Evolutionary conservation across 2,888 invertebrate species (phyloP).

Genomic region (Apantesis nais): DNA sequence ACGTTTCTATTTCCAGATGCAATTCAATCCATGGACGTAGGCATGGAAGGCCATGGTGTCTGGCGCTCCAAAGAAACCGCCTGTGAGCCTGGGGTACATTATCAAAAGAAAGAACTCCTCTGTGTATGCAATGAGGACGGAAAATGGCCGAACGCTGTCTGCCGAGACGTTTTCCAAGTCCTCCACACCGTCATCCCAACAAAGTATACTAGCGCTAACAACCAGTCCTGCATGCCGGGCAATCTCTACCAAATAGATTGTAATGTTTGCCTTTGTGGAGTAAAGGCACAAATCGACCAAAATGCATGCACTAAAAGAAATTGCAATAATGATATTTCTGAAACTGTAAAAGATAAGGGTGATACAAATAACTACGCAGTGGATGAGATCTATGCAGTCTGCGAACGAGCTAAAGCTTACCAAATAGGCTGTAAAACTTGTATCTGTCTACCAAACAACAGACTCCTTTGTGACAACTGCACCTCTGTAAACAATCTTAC

Average conservation of each 20-base stretch:
- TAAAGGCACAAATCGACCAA: slow-evolving; percentile 54
- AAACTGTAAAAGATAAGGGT: slow-evolving; percentile 29
- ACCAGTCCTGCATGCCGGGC: slow-evolving; percentile 56
- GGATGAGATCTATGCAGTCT: slow-evolving; percentile 59
- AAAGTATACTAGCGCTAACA: slow-evolving; percentile 32
- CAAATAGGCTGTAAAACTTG: slow-evolving; percentile 83
- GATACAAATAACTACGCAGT: not conserved
- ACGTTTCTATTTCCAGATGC: slow-evolving; percentile 58
- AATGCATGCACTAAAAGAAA: slow-evolving; percentile 61
- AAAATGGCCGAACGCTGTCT: slow-evolving; percentile 73
- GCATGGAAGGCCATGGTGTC: slow-evolving; percentile 73
- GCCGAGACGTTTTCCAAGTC: slow-evolving; percentile 67
- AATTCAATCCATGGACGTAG: slow-evolving; percentile 66
- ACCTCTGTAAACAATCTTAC: slow-evolving; percentile 35
- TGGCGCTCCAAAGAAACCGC: slow-evolving; percentile 62
- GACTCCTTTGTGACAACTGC: slow-evolving; percentile 76
- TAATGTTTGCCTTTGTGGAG: slow-evolving; percentile 71
- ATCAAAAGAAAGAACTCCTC: slow-evolving; percentile 57
- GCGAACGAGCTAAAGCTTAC: slow-evolving; percentile 70
- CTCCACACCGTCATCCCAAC: slow-evolving; percentile 62
- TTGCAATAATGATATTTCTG: slow-evolving; percentile 54
- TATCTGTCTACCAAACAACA: slow-evolving; percentile 75
- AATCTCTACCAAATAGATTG: slow-evolving; percentile 69
- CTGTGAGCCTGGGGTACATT: slow-evolving; percentile 68
- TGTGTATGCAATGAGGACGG: slow-evolving; percentile 74